phyloP scores from a whole-genome alignment of 1,140 invertebrate species.

The Tribolium castaneum region DNA sequence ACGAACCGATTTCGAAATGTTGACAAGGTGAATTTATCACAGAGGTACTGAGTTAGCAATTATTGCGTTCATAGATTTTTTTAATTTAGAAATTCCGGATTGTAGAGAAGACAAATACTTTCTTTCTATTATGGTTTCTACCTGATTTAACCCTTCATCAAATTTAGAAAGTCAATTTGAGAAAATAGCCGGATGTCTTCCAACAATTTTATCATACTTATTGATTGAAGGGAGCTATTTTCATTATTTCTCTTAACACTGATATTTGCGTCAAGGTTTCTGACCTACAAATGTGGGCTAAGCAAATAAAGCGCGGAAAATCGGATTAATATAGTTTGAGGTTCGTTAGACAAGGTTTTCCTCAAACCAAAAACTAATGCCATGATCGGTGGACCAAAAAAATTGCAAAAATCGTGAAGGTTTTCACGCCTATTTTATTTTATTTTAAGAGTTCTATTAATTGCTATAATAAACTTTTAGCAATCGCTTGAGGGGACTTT shows the following conservation, averaged over 20 bases:
- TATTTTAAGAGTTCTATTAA: too few relatives aligned
- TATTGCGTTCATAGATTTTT: not conserved
- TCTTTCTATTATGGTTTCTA: not conserved
- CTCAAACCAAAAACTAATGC: not conserved
- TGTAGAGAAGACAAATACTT: too few relatives aligned
- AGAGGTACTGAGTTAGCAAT: not conserved
- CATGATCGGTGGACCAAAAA: not conserved
- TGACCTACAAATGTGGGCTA: too few relatives aligned
- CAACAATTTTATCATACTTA: not conserved
- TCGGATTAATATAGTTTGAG: not conserved
- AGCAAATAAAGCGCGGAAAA: not conserved
- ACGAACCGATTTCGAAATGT: not conserved
- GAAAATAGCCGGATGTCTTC: not conserved
- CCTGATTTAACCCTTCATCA: not conserved
- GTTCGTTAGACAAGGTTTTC: not conserved
- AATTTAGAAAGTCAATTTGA: not conserved
- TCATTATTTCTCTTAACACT: too few relatives aligned
- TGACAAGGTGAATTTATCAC: not conserved
- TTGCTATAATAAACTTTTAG: too few relatives aligned
- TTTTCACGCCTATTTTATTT: too few relatives aligned
- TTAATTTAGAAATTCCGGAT: too few relatives aligned
- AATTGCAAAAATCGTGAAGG: too few relatives aligned
- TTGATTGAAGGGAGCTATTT: too few relatives aligned
- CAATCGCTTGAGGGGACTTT: too few relatives aligned
- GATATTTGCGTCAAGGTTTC: too few relatives aligned